Evolutionary conservation across 2,888 invertebrate species (phyloP), one percentile per base, ranked within the genome.

Genomic region (Xanthostigma xanthostigma): DNA sequence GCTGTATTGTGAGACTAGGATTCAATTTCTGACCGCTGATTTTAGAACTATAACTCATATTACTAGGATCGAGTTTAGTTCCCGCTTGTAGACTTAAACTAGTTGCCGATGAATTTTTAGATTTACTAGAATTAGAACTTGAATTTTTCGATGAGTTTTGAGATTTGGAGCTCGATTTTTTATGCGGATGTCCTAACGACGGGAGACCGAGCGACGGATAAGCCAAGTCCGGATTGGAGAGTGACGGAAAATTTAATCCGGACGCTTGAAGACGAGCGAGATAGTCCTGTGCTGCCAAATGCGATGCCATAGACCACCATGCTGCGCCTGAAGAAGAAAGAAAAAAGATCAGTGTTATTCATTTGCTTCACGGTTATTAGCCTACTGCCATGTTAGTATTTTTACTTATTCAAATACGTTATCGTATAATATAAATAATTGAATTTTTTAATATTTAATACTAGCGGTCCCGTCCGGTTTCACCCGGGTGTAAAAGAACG

Each of bases 241-340:
- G 66, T 43, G 72, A 81, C 0, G 85, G 75, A 66, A 87, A 83
- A 59, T 76, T 76, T 49, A 87, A 64, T 17, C 86, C 86, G 9
- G 86, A 82, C 3, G 86, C 86, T 65, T 89, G 89, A 54, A 90
- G 69, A 51, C 88, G 76, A 43, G 85, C 84, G 55, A 90, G 76
- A 68, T 90, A 90, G 67, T 90, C 89, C 65, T 90, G 90, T 1
- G 89, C 88, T 36, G 89, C 89, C 57, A 90, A 71, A 64, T 90
- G 89, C 34, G 84, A 84, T 40, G 89, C 88, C 85, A 90, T 88
- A 17, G 86, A 86, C 88, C 89, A 90, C 90, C 90, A 90, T 50
- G 85, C 84, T 58, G 84, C 84, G 67, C 84, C 87, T 85, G 65
- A 42, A 13, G 12, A 33, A 9, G 10, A 47, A 12, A 39, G 34